Evolutionary conservation across 64 coral and sea anemone genomes (phyloP).

Genomic region (Stylophora pistillata): DNA sequence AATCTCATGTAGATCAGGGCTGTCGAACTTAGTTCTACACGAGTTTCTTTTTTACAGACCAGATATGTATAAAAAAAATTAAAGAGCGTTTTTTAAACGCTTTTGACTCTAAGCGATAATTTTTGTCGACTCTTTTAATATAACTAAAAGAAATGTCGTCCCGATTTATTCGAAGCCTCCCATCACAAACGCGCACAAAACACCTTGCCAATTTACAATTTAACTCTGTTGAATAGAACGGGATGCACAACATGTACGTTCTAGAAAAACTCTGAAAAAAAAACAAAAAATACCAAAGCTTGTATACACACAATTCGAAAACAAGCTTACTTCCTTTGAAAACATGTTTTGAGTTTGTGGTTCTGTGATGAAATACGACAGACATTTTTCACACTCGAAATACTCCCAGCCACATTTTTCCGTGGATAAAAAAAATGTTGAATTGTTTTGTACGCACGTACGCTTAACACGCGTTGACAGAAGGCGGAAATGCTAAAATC

Average conservation of each 20-base stretch:
- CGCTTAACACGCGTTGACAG: background rate
- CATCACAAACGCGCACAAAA: background rate
- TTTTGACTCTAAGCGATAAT: background rate
- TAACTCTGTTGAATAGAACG: too few species aligned
- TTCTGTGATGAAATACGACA: background rate
- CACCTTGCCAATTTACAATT: too few species aligned
- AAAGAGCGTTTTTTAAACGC: background rate
- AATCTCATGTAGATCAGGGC: background rate
- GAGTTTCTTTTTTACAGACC: background rate
- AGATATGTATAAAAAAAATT: background rate
- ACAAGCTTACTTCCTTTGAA: background rate
- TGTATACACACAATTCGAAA: background rate
- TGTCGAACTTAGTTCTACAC: background rate
- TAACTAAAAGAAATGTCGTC: background rate
- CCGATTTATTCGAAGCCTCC: background rate
- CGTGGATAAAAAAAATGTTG: background rate
- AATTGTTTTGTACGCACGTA: slow-evolving; percentile 10
- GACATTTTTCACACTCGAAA: background rate
- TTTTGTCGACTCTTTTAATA: slow-evolving; percentile 3
- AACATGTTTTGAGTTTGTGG: background rate
- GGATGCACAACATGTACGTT: too few species aligned
- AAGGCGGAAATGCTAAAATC: background rate
- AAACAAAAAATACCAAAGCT: background rate
- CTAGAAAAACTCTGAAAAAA: too few species aligned
- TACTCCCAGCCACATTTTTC: background rate